A percentile compares a stretch with the other conserved stretches of the same genome.
phyloP scores from a whole-genome alignment of 2,888 invertebrate species.

The Melitaea athalia region DNA sequence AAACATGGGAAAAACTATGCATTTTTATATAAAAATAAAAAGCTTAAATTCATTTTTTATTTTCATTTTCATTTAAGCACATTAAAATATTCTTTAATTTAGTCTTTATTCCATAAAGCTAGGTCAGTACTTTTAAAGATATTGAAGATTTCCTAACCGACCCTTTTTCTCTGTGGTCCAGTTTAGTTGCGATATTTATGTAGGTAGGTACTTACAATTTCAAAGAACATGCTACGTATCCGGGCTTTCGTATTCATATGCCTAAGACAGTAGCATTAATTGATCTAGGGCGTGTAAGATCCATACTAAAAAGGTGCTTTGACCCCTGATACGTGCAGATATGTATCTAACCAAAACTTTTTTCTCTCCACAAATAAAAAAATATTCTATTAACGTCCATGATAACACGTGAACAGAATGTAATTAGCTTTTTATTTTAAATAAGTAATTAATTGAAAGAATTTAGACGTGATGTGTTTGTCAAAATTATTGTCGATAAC shows the following conservation, averaged over 20 bases:
- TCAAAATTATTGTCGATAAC: neutral
- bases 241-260: conserved; percentile 56
- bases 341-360: conserved; percentile 46
- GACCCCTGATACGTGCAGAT: conserved; percentile 62
- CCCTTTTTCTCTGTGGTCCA: too few species aligned
- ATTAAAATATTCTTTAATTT: too few species aligned
- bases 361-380: conserved; percentile 37
- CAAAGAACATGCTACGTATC: conserved; percentile 34
- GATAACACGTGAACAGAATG: conserved; percentile 24
- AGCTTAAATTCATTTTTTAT: too few species aligned
- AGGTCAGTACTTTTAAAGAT: too few species aligned
- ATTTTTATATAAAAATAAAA: too few species aligned
- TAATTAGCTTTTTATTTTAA: conserved; percentile 16
- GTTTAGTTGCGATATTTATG: neutral
- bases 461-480: conserved; percentile 14
- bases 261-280: conserved; percentile 61
- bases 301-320: conserved; percentile 71
- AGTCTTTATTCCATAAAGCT: too few species aligned
- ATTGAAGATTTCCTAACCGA: too few species aligned
- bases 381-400: conserved; percentile 27
- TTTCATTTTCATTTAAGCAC: too few species aligned
- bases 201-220: neutral
- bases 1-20: too few species aligned
- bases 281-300: conserved; percentile 59
- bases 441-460: conserved; percentile 21